phyloP scores from a whole-genome alignment of 2,888 invertebrate genomes.

The Lithophane socia region DNA sequence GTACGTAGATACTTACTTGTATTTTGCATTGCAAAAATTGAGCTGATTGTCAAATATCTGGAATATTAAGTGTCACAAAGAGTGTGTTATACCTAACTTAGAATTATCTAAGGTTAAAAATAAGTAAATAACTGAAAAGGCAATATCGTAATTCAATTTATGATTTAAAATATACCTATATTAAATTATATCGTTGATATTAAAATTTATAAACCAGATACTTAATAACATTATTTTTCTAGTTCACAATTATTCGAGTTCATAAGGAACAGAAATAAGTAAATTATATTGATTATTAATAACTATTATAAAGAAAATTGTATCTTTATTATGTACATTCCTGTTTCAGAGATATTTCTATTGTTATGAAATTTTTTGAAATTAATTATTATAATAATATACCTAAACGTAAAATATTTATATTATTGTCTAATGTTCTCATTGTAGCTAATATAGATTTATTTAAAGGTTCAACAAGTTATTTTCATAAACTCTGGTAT shows the following conservation, averaged over 20 bases:
- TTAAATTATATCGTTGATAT: slow-evolving; percentile 64
- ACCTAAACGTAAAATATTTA: slow-evolving; percentile 51
- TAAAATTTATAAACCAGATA: slow-evolving; percentile 62
- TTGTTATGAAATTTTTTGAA: slow-evolving; percentile 66
- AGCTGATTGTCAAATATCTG: slow-evolving; percentile 35
- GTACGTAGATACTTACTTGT: slow-evolving; percentile 17
- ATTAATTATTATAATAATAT: slow-evolving; percentile 55
- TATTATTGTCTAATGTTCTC: slow-evolving; percentile 43
- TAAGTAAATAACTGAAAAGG: slow-evolving; percentile 55
- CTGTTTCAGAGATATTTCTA: slow-evolving; percentile 71
- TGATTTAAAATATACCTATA: slow-evolving; percentile 57
- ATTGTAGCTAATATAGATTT: slow-evolving; percentile 36
- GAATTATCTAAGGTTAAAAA: slow-evolving; percentile 26
- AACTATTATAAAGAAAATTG: slow-evolving; percentile 55
- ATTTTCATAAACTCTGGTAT: slow-evolving; percentile 21
- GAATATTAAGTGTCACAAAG: slow-evolving; percentile 44
- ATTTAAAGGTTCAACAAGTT: slow-evolving; percentile 29
- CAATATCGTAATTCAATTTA: slow-evolving; percentile 65
- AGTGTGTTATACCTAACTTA: slow-evolving; percentile 28
- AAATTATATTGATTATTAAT: slow-evolving; percentile 64
- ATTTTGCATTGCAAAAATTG: slow-evolving; percentile 26
- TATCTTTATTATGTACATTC: slow-evolving; percentile 72
- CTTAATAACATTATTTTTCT: slow-evolving; percentile 74
- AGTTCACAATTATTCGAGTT: slow-evolving; percentile 69
- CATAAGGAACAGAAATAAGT: slow-evolving; percentile 66